Evolutionary conservation across 2,888 invertebrate species (phyloP).

Genomic region (Trachelus tabidus): DNA sequence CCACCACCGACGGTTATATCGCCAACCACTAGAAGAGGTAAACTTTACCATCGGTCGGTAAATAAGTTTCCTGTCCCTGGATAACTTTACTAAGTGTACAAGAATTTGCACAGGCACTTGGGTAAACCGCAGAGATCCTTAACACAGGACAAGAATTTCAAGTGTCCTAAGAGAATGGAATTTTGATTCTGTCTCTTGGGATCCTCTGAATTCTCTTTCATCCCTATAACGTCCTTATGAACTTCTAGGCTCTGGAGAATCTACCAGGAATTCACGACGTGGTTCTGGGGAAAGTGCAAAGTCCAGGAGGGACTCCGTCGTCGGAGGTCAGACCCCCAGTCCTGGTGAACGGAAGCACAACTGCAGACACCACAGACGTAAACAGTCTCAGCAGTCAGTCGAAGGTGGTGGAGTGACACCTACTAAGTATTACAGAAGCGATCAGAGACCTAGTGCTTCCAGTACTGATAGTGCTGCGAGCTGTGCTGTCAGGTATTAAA

Average conservation of each 20-base stretch:
- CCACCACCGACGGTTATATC: conserved; percentile 58
- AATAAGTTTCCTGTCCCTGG: not conserved
- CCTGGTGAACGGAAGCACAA: conserved; percentile 56
- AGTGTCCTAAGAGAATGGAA: not conserved
- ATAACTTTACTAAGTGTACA: not conserved
- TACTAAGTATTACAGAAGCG: conserved; percentile 71
- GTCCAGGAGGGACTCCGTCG: conserved; percentile 76
- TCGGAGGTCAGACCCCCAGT: conserved; percentile 48
- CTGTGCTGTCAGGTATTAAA: conserved; percentile 53
- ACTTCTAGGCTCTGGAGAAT: conserved; percentile 72
- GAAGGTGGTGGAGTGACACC: conserved; percentile 50
- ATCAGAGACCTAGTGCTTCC: conserved; percentile 78
- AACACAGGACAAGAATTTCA: not conserved
- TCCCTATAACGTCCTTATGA: not conserved
- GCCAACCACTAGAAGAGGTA: conserved; percentile 59
- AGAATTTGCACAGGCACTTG: not conserved
- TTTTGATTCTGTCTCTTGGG: not conserved
- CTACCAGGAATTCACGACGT: conserved; percentile 69
- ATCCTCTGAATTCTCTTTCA: not conserved
- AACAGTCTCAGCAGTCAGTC: conserved; percentile 61
- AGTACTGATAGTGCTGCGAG: conserved; percentile 70
- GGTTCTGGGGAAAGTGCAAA: conserved; percentile 79
- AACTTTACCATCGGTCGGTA: not conserved
- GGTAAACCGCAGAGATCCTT: not conserved
- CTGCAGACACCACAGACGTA: conserved; percentile 60